Conservation (phyloP, 2,113 vertebrate species). For the Anser cygnoides region DNA sequence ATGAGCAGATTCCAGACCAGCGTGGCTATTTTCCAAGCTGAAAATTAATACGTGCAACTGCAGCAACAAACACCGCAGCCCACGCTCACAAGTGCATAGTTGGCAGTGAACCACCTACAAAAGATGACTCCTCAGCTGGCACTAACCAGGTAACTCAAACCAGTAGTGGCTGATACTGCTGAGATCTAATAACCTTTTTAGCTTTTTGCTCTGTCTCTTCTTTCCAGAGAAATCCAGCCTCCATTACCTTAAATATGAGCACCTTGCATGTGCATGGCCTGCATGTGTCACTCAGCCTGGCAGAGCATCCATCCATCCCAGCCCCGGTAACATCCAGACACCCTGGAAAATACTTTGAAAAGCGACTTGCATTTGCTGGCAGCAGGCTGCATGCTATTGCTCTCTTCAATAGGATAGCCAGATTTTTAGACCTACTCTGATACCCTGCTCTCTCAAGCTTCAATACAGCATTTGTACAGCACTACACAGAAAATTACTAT, state of each 20-base stretch:
- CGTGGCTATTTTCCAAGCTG: slow-evolving; percentile 27
- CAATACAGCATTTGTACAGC: neutral
- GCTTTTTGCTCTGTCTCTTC: slow-evolving; percentile 4
- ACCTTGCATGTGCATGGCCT: neutral
- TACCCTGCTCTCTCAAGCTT: neutral
- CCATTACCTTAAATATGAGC: neutral
- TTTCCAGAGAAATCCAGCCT: neutral
- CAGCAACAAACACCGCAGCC: slow-evolving; percentile 51
- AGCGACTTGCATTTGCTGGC: neutral
- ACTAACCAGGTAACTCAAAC: slow-evolving; percentile 57
- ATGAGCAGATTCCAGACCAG: slow-evolving; percentile 1
- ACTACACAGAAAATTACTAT: neutral
- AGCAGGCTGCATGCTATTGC: neutral
- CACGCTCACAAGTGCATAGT: slow-evolving; percentile 36
- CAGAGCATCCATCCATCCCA: neutral
- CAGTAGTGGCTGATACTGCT: neutral
- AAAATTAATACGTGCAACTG: slow-evolving; percentile 41
- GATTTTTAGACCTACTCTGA: neutral
- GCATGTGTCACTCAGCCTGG: neutral
- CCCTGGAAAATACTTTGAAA: neutral
- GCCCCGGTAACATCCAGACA: neutral
- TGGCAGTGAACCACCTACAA: slow-evolving; percentile 47
- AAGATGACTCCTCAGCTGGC: slow-evolving; percentile 47
- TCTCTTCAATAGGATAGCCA: neutral
- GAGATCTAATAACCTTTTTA: slow-evolving; percentile 38